Evolutionary conservation across 2,113 vertebrate species (phyloP), one percentile per base, ranked within the genome.

Genomic region (Cairina moschata): DNA sequence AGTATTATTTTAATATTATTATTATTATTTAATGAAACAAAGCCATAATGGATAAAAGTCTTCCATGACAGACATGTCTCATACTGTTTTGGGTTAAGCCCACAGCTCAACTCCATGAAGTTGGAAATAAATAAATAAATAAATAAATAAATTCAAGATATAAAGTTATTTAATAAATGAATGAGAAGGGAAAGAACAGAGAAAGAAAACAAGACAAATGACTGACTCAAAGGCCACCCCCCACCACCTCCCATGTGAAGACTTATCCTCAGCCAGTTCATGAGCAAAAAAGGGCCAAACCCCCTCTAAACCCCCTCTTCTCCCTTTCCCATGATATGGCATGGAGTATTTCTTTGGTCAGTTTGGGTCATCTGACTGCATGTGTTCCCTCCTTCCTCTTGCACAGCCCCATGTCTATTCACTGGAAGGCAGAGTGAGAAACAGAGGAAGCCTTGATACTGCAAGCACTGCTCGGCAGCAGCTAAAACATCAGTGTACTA

Each of bases 31-130:
- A 71, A 34, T 50, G 38, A 86, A 80, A 34, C 3, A 73, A 74
- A 62, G 21, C 6, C 0, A 0, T 7, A 28, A 11, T 20, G 34
- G 1, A 21, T 34, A 5, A 9, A 44, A 55, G 48, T 79, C 3
- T 72, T 23, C 17, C n/a, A 67, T 46, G n/a, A 23, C 1, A 11
- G 13, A 4, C 7, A 42, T 11, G 17, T 26, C 13, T 29, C 48
- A 15, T 9, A 62, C 14, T 62, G 23, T 62, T 16, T 22, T 60
- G 59, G 59, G 59, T 62, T 62, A 62, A 36, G 6, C 34, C 23
- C 23, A 38, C 60, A 62, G 23, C 15, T 36, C 60, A 62, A 34
- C 23, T 38, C 23, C 9, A 26, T 38, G 60, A 23, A 38, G 60
- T 17, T 10, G 6, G 16, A 36, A 62, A 36, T 15, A 16, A 25